Percentiles rank a stretch among this genome's conserved stretches.
phyloP scores from a whole-genome alignment of 2,888 invertebrate species.

The Automeris io region DNA sequence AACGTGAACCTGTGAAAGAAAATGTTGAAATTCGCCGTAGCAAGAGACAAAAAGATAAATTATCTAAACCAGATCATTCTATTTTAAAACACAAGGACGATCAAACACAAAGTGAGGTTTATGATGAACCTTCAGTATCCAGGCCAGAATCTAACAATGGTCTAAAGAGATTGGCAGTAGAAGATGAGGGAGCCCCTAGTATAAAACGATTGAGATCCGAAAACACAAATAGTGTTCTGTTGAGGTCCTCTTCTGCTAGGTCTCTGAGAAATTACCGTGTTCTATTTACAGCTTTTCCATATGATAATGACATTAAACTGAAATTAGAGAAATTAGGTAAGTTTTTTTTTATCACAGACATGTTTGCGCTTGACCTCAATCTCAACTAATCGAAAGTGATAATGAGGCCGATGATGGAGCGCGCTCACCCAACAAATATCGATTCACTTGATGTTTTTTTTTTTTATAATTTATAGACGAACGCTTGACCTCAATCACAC shows the following conservation, averaged over 20 bases:
- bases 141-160: slow-evolving; percentile 33
- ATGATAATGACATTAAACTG: slow-evolving; percentile 39
- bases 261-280: slow-evolving; percentile 38
- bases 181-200: slow-evolving; percentile 28
- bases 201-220: slow-evolving; percentile 34
- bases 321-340: slow-evolving; percentile 56
- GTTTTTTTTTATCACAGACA: slow-evolving; percentile 14
- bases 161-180: slow-evolving; percentile 34
- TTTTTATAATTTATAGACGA: no score
- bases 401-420: no score
- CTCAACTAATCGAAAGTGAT: no score
- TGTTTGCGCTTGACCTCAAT: no score
- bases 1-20: slow-evolving; percentile 6
- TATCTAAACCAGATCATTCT: slow-evolving; percentile 20
- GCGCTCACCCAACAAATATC: no score
- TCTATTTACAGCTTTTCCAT: slow-evolving; percentile 56
- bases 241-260: slow-evolving; percentile 35
- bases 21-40: slow-evolving; percentile 41
- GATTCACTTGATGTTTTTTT: no score
- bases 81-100: slow-evolving; percentile 23
- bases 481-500: no score
- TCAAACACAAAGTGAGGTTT: slow-evolving; percentile 41
- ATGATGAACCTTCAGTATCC: slow-evolving; percentile 43
- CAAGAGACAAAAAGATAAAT: slow-evolving; percentile 33
- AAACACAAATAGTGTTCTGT: slow-evolving; percentile 18